Conservation (phyloP, 2,797 vertebrate genomes). For the Podarcis lilfordi region DNA sequence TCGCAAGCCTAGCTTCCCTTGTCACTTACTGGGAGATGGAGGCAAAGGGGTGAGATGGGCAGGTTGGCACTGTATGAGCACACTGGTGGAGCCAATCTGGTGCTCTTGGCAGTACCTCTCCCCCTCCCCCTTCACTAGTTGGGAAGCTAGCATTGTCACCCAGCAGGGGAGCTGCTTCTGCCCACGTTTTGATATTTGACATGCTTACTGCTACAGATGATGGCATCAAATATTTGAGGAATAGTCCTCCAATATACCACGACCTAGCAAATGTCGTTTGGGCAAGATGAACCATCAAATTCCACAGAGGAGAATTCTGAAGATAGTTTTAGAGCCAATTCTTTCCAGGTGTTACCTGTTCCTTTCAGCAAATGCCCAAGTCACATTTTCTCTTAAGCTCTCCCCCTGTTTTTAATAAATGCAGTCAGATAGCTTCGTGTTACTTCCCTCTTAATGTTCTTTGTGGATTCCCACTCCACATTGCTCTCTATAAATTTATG, state of each 20-base stretch:
- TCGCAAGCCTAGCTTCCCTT: neutral
- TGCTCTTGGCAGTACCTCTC: too few relatives aligned
- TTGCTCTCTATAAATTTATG: constrained; percentile 44
- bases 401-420: constrained; percentile 1
- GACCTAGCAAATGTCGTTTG: neutral
- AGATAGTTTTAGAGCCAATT: neutral
- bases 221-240: neutral
- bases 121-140: too few relatives aligned
- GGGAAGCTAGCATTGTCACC: too few relatives aligned
- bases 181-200: neutral
- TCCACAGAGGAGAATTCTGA: neutral
- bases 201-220: neutral
- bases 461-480: neutral
- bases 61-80: too few relatives aligned
- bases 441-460: neutral
- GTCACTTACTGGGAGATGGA: too few relatives aligned
- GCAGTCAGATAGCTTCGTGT: neutral
- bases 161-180: too few relatives aligned
- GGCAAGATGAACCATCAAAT: neutral
- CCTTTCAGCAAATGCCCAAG: neutral
- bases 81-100: too few relatives aligned
- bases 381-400: neutral
- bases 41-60: too few relatives aligned
- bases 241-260: neutral
- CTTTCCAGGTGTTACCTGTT: neutral